These are phyloP conservation scores for Yponomeuta plumbellus DNA, from an alignment of 2,888 invertebrate genomes.

Conservation along the genomic window DNA sequence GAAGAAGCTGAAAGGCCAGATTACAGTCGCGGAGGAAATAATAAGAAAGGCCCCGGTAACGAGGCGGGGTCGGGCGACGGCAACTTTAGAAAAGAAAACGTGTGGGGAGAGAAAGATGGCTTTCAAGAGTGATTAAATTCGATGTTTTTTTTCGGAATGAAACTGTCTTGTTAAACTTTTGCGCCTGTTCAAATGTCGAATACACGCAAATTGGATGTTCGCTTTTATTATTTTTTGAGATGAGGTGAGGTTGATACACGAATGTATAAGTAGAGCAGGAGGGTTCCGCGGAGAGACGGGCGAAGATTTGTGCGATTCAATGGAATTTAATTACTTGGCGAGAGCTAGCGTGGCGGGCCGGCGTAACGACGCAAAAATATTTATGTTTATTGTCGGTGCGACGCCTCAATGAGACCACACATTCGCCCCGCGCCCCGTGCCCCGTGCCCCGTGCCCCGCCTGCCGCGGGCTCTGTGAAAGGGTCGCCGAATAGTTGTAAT, in stretches of 20 bases:
- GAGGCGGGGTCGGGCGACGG: conserved; percentile 46
- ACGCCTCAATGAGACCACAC: conserved; percentile 63
- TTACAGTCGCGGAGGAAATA: conserved; percentile 69
- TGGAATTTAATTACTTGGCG: conserved; percentile 72
- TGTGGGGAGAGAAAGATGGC: conserved; percentile 45
- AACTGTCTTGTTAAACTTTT: conserved; percentile 13
- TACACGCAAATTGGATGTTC: conserved; percentile 9
- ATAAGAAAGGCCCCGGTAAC: conserved; percentile 68
- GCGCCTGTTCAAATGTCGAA: conserved; percentile 9
- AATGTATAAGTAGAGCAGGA: conserved; percentile 23
- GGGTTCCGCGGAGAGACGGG: conserved; percentile 40
- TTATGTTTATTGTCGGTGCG: conserved; percentile 71
- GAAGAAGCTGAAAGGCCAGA: conserved; percentile 74
- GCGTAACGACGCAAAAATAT: conserved; percentile 72
- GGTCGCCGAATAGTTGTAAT: neutral
- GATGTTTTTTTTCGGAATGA: conserved; percentile 18
- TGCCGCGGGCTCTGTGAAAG: neutral
- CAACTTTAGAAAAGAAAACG: conserved; percentile 62
- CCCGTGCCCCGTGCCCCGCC: neutral
- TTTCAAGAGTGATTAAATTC: conserved; percentile 51
- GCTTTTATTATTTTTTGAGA: conserved; percentile 4
- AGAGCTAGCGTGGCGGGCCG: conserved; percentile 36
- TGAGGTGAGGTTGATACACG: conserved; percentile 13
- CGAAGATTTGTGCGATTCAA: conserved; percentile 71
- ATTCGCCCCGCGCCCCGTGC: conserved; percentile 23